These are phyloP conservation scores for Stenotaenia linearis DNA, from an alignment of 2,888 invertebrate genomes.

Conservation along the genomic window DNA sequence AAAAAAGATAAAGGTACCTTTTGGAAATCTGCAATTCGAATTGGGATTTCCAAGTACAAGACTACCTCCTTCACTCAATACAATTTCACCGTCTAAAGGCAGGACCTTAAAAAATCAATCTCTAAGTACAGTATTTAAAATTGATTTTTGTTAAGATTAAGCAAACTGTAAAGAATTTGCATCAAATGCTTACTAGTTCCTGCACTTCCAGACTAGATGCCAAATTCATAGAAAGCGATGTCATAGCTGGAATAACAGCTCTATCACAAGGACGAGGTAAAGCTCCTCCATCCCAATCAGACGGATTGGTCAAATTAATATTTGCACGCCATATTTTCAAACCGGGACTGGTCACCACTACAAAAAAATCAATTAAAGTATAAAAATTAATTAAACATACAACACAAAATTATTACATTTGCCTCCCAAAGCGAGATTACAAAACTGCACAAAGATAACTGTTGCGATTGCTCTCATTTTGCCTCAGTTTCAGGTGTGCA, in stretches of 20 bases:
- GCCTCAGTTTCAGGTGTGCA: background rate
- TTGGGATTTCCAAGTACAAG: background rate
- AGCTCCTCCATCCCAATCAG: background rate
- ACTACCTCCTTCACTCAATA: background rate
- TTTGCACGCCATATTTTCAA: background rate
- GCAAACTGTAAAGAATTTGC: too few relatives aligned
- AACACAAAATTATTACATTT: background rate
- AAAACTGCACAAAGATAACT: background rate
- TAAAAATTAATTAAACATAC: background rate
- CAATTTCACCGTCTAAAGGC: background rate
- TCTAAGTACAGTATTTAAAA: background rate
- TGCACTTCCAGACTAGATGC: background rate
- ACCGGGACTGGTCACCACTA: slow-evolving; percentile 2
- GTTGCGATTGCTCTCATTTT: background rate
- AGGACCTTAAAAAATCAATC: background rate
- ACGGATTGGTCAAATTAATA: background rate
- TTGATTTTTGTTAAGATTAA: background rate
- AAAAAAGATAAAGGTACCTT: too few relatives aligned
- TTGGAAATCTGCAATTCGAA: background rate
- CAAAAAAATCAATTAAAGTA: background rate
- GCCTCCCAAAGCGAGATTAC: background rate
- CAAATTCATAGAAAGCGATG: background rate
- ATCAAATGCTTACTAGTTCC: background rate
- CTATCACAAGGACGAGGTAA: background rate
- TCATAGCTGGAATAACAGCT: background rate